phyloP scores from a whole-genome alignment of 2,113 vertebrate species.

The Cephalophus harveyi region DNA sequence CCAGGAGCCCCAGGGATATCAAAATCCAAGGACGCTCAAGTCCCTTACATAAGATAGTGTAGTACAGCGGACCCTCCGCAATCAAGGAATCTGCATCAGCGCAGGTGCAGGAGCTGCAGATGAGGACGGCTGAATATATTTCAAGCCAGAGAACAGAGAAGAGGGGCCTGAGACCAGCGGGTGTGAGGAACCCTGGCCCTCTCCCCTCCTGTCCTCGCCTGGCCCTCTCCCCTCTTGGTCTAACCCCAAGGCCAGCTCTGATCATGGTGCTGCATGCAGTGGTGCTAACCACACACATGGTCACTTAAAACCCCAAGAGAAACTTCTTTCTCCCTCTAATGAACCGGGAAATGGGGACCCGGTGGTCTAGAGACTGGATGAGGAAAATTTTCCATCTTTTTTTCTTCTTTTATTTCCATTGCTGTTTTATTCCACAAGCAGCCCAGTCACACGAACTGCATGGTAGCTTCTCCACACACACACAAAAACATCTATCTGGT shows the following conservation, averaged over 20 bases:
- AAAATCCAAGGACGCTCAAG: not conserved
- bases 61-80: not conserved
- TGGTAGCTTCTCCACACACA: not conserved
- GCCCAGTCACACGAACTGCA: not conserved
- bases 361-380: not conserved
- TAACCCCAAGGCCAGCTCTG: not conserved
- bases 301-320: not conserved
- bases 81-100: not conserved
- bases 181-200: too few species aligned
- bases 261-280: too few species aligned
- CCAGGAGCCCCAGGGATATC: not conserved
- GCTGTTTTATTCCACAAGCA: not conserved
- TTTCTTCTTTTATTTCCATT: not conserved
- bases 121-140: not conserved
- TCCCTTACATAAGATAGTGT: not conserved
- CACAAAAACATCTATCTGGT: not conserved
- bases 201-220: not conserved
- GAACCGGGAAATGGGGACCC: not conserved
- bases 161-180: rapidly evolving
- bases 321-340: not conserved
- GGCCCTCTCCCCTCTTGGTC: not conserved
- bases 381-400: not conserved
- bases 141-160: not conserved
- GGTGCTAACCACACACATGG: not conserved
- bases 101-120: not conserved